phyloP scores from a whole-genome alignment of 2,113 vertebrate genomes.

The Spilogale gracilis region DNA sequence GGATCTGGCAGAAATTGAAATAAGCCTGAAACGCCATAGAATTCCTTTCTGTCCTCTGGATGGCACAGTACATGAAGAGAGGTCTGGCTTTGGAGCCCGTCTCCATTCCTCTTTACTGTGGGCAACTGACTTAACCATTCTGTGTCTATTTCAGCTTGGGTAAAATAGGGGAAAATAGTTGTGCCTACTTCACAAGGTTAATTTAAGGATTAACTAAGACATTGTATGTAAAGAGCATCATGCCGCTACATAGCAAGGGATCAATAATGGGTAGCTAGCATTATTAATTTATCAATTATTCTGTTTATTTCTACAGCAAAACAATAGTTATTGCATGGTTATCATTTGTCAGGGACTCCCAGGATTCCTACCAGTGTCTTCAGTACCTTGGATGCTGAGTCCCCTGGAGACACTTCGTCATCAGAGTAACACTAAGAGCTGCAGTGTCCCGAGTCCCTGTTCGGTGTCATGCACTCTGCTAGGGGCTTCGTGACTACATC shows the following conservation, averaged over 20 bases:
- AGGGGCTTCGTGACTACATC: background rate
- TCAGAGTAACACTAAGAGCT: background rate
- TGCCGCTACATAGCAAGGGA: background rate
- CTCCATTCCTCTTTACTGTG: background rate
- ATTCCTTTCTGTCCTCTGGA: background rate
- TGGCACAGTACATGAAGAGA: background rate
- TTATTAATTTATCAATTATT: background rate
- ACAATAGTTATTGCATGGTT: background rate
- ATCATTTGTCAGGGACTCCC: background rate
- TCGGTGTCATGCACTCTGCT: background rate
- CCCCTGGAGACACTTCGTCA: background rate
- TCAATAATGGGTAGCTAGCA: background rate
- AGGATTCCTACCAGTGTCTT: background rate
- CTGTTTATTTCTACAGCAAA: background rate
- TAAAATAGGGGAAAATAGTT: background rate
- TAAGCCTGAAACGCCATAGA: background rate
- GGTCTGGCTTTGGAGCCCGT: background rate
- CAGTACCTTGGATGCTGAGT: background rate
- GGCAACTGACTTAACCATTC: background rate
- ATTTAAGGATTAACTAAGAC: background rate
- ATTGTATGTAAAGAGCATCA: background rate
- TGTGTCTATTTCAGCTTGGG: background rate
- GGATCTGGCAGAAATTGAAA: background rate
- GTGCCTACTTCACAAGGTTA: background rate
- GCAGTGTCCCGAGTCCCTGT: background rate